Evolutionary conservation across 2,797 vertebrate species (phyloP).

Genomic region (Crax fasciolata): DNA sequence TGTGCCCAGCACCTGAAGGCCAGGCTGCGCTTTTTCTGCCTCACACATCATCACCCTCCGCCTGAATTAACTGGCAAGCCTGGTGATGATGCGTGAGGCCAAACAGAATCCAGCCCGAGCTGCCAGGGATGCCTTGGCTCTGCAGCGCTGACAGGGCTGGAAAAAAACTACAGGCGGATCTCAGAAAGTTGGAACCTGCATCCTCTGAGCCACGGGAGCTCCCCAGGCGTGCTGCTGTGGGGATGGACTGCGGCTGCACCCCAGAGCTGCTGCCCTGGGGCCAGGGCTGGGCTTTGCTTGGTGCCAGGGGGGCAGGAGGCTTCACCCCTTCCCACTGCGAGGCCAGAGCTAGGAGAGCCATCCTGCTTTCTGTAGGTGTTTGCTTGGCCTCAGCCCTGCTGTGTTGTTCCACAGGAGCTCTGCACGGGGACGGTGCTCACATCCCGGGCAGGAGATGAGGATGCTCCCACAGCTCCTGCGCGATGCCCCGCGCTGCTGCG

Average conservation of each 20-base stretch:
- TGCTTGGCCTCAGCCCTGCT: neutral
- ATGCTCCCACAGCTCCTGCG: neutral
- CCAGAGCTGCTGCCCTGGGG: neutral
- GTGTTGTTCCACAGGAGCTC: neutral
- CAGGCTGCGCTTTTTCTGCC: conserved; percentile 65
- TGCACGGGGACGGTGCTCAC: fast-evolving
- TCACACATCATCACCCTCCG: conserved; percentile 68
- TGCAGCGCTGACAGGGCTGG: conserved; percentile 62
- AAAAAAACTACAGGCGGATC: neutral
- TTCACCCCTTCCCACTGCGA: fast-evolving
- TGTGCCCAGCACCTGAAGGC: conserved; percentile 69
- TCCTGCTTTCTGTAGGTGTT: neutral
- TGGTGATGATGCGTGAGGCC: conserved; percentile 72
- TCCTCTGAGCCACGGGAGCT: neutral
- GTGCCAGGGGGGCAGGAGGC: neutral
- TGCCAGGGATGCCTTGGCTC: conserved; percentile 69
- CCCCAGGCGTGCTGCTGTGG: neutral
- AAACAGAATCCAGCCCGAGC: conserved; percentile 58
- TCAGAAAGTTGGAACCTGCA: conserved; percentile 6
- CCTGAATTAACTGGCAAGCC: conserved; percentile 62
- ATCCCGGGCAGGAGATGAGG: neutral
- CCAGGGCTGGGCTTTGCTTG: fast-evolving
- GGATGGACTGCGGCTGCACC: fast-evolving
- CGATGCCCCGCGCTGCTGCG: neutral
- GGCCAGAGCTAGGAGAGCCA: neutral